Evolutionary conservation across 2,888 invertebrate species (phyloP), one percentile per base, ranked within the genome.

Genomic region (Nymphalis urticae): DNA sequence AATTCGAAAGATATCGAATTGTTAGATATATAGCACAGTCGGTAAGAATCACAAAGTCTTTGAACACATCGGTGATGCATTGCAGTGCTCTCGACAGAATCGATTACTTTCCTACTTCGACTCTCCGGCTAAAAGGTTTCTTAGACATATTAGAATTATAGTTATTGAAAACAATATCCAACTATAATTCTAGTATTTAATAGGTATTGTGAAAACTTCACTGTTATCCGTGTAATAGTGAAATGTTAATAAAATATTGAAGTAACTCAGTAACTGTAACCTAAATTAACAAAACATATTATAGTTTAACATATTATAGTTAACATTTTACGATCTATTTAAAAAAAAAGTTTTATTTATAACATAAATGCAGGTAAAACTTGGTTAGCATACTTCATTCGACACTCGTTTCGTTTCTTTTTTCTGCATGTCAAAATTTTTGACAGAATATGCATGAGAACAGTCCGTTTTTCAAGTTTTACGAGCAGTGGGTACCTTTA

Each of bases 31-130:
- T 5, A 17, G 54, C 32, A 32, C 54, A 56, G 27, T 56, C 54
- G 54, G 58, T 58, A 42, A 58, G 58, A 42, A 42, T 42, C 42
- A 42, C 42, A 60, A 65, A 59, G 59, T 65, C 59, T 65, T 60
- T 60, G 59, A 65, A 65, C 65, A 60, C 65, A 60, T 60, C 60
- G 65, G 51, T 60, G 65, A 65, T 60, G 59, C 59, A 60, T 59
- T 60, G 51, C 24, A 65, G 65, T 51, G 65, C 65, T 59, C 59
- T 51, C 50, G 50, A 59, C 58, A 42, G 36, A 65, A 65, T 50
- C 65, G 58, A 65, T 65, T 59, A 59, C 64, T 19, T n/a, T 64
- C 13, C 19, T 42, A 58, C 42, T 58, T 42, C 36, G 42, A 58
- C 58, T 42, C n/a, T 56, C 36, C n/a, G n/a, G 36, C 42, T 58